A percentile compares a stretch with the other conserved stretches of the same genome.
Conservation (phyloP, 2,888 invertebrate species). For the Hyposoter didymator region DNA sequence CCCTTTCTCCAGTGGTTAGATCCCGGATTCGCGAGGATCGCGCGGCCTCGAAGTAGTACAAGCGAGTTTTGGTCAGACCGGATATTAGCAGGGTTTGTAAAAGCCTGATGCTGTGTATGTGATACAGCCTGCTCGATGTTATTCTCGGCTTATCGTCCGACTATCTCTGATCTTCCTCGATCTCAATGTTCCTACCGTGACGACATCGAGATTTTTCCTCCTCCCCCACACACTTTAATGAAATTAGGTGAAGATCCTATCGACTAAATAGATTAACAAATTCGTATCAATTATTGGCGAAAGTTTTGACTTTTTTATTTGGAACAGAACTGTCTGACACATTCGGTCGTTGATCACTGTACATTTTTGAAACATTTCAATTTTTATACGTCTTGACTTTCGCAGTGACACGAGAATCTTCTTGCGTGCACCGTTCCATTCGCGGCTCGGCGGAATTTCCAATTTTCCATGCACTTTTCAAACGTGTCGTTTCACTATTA, state of each 20-base stretch:
- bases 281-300: neutral
- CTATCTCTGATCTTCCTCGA: slow-evolving; percentile 43
- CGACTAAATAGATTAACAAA: neutral
- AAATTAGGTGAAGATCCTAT: neutral
- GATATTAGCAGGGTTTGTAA: slow-evolving; percentile 52
- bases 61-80: slow-evolving; percentile 57
- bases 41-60: slow-evolving; percentile 48
- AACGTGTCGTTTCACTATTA: neutral
- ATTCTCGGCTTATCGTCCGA: slow-evolving; percentile 41
- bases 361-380: neutral
- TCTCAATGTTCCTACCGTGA: slow-evolving; percentile 12
- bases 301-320: neutral
- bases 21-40: slow-evolving; percentile 39
- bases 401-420: neutral
- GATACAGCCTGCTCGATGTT: slow-evolving; percentile 29
- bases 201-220: slow-evolving; percentile 6
- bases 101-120: slow-evolving; percentile 32
- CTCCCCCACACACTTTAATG: neutral
- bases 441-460: neutral
- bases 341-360: neutral
- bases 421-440: neutral
- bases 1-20: slow-evolving; percentile 29
- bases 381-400: neutral
- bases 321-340: neutral
- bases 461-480: neutral